phyloP scores from a whole-genome alignment of 2,888 invertebrate species.

The Shargacucullia verbasci region DNA sequence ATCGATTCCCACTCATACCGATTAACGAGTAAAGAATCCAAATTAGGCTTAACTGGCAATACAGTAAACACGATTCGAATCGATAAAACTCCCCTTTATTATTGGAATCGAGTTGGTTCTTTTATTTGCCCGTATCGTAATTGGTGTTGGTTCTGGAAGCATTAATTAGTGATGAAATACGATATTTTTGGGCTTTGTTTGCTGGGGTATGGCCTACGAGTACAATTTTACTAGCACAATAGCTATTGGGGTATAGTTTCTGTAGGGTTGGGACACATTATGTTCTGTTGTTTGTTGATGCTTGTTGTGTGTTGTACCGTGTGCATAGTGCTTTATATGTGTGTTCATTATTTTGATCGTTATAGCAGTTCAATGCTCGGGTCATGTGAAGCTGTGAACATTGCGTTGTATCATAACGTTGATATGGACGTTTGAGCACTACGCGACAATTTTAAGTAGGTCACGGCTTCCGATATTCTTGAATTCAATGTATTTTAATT shows the following conservation, averaged over 20 bases:
- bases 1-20: constrained; percentile 56
- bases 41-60: constrained; percentile 79
- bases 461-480: too few relatives aligned
- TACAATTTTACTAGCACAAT: constrained; percentile 30
- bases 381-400: too few relatives aligned
- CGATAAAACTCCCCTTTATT: constrained; percentile 73
- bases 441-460: too few relatives aligned
- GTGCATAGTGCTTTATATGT: too few relatives aligned
- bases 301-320: too few relatives aligned
- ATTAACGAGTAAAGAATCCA: constrained; percentile 71
- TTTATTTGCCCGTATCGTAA: constrained; percentile 76
- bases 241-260: constrained; percentile 4
- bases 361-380: too few relatives aligned
- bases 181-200: constrained; percentile 77
- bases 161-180: constrained; percentile 84
- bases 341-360: too few relatives aligned
- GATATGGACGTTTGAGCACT: too few relatives aligned
- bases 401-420: too few relatives aligned
- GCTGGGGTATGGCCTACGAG: constrained; percentile 42
- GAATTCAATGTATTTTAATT: too few relatives aligned
- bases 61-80: constrained; percentile 70
- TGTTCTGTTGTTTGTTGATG: too few relatives aligned
- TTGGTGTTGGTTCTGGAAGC: constrained; percentile 79
- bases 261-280: constrained; percentile 2
- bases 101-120: constrained; percentile 74